These are phyloP conservation scores for Rhamphomyia laevipes DNA, from an alignment of 2,888 invertebrate species.

Conservation along the genomic window DNA sequence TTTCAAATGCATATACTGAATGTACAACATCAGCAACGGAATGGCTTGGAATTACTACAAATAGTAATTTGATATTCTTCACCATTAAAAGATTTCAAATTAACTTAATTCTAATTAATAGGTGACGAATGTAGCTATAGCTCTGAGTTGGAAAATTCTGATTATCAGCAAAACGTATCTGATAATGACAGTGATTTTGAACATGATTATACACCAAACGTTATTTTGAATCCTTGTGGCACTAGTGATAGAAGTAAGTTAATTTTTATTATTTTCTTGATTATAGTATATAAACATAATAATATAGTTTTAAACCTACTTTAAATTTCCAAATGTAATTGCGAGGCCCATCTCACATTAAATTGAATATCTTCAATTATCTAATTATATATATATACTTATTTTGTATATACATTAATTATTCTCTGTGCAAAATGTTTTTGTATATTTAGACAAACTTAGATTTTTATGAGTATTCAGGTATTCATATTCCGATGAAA, in stretches of 20 bases:
- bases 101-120: conserved; percentile 19
- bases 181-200: conserved; percentile 42
- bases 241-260: conserved; percentile 61
- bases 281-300: too few relatives aligned
- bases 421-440: too few relatives aligned
- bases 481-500: too few relatives aligned
- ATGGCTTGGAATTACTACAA: conserved; percentile 81
- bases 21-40: conserved; percentile 58
- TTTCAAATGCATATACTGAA: conserved; percentile 39
- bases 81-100: not conserved
- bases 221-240: conserved; percentile 58
- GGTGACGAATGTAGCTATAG: conserved; percentile 73
- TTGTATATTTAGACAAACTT: too few relatives aligned
- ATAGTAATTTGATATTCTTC: conserved; percentile 44
- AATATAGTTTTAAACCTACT: too few relatives aligned
- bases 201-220: conserved; percentile 58
- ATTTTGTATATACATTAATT: too few relatives aligned
- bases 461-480: too few relatives aligned
- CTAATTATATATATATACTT: too few relatives aligned
- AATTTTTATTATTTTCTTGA: not conserved
- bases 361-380: too few relatives aligned
- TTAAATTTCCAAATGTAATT: too few relatives aligned
- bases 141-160: conserved; percentile 58
- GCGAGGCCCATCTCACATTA: too few relatives aligned
- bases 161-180: conserved; percentile 43